A percentile compares a stretch with the other conserved stretches of the same genome.
phyloP scores from a whole-genome alignment of 1,140 invertebrate genomes.

The Eubasilissa regina region DNA sequence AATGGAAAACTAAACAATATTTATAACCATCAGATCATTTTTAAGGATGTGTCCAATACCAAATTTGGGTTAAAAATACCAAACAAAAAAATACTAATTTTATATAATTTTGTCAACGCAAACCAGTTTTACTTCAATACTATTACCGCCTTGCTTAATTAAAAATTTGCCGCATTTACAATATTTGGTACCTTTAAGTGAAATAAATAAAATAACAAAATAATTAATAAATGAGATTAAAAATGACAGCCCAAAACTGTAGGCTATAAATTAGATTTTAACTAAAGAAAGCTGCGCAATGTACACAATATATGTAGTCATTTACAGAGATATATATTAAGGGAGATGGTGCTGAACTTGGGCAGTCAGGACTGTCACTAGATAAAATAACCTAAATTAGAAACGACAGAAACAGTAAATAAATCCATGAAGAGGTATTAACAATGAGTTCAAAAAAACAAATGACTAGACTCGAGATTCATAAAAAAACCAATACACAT shows the following conservation, averaged over 20 bases:
- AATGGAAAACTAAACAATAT: neutral
- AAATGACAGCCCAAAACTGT: slow-evolving; percentile 3
- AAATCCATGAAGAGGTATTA: slow-evolving; percentile 27
- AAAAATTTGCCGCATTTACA: no score
- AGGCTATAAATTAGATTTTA: neutral
- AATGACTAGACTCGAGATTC: slow-evolving; percentile 50
- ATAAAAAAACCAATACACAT: slow-evolving; percentile 23
- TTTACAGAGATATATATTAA: no score
- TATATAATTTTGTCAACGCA: no score
- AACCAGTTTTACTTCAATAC: no score
- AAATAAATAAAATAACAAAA: slow-evolving; percentile 23
- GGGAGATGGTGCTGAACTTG: no score
- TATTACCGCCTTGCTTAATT: no score
- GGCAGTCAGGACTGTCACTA: slow-evolving; percentile 6
- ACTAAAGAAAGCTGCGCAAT: no score
- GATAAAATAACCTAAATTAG: slow-evolving; percentile 33
- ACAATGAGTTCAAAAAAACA: slow-evolving; percentile 36
- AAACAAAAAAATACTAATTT: no score
- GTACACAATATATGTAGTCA: no score
- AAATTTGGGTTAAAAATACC: no score
- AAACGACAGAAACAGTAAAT: neutral
- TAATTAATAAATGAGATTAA: slow-evolving; percentile 19
- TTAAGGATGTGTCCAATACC: no score
- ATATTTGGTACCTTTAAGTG: no score
- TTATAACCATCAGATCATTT: neutral